phyloP scores from a whole-genome alignment of 2,888 invertebrate genomes.

The Drosophila paucipuncta region DNA sequence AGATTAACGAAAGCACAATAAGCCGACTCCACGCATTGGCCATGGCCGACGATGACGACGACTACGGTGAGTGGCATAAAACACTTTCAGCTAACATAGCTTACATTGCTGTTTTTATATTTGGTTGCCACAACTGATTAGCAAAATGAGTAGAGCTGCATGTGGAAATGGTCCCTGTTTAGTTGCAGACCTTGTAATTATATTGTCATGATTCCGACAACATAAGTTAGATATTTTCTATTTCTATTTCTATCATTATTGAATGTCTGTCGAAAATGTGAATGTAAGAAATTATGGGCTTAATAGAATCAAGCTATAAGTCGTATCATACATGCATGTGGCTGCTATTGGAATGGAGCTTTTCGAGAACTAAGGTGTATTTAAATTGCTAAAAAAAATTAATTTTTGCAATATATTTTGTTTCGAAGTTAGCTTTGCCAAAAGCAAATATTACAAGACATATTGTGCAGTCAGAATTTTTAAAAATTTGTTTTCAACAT shows the following conservation, averaged over 20 bases:
- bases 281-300: too few relatives aligned
- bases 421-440: background rate
- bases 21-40: constrained; percentile 85
- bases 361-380: accelerated
- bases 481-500: background rate
- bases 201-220: too few relatives aligned
- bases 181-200: too few relatives aligned
- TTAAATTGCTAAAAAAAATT: background rate
- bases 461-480: background rate
- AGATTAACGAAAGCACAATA: constrained; percentile 85
- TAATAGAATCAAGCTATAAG: background rate
- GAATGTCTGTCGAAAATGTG: background rate
- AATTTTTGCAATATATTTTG: accelerated
- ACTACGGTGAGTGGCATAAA: constrained; percentile 80
- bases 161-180: background rate
- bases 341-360: background rate
- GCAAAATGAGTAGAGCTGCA: background rate
- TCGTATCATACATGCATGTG: background rate
- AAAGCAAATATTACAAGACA: background rate
- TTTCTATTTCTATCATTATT: background rate
- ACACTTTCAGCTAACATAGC: background rate
- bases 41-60: constrained; percentile 85
- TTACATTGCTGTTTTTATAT: background rate
- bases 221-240: background rate
- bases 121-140: constrained; percentile 5